Conservation (phyloP, 2,797 vertebrate species). For the Morelia viridis region DNA sequence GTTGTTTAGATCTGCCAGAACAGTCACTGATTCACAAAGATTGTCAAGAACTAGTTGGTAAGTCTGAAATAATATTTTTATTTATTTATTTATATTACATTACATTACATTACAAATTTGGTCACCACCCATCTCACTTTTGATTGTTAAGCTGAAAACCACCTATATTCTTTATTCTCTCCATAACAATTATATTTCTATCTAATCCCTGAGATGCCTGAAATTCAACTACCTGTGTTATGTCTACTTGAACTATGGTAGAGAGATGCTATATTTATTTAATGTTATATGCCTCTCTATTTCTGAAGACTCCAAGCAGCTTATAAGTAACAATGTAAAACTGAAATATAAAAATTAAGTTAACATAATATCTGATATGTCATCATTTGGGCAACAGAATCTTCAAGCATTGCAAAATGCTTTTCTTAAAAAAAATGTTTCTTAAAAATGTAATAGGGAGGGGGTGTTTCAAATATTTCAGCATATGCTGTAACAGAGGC, state of each 20-base stretch:
- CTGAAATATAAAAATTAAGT: not conserved
- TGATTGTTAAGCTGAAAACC: not conserved
- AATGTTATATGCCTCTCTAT: not conserved
- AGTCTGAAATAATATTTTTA: constrained; percentile 62
- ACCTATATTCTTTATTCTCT: not conserved
- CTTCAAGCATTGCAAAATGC: not conserved
- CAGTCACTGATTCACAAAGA: constrained; percentile 88
- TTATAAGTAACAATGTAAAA: not conserved
- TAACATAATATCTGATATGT: not conserved
- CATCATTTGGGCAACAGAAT: not conserved
- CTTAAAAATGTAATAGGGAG: not conserved
- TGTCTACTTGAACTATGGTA: not conserved
- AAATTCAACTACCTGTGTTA: not conserved
- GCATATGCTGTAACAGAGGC: not conserved
- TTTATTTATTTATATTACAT: no score
- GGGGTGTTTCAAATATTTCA: not conserved
- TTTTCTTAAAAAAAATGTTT: not conserved
- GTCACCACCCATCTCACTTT: not conserved
- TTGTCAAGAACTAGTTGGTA: constrained; percentile 90
- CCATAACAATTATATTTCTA: not conserved
- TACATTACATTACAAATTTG: no score
- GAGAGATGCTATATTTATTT: not conserved
- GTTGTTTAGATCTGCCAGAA: constrained; percentile 90
- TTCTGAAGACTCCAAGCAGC: not conserved
- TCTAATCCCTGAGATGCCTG: not conserved